Evolutionary conservation across 1,140 invertebrate genomes (phyloP), one percentile per base, ranked within the genome.

Genomic region (Apis cerana): DNA sequence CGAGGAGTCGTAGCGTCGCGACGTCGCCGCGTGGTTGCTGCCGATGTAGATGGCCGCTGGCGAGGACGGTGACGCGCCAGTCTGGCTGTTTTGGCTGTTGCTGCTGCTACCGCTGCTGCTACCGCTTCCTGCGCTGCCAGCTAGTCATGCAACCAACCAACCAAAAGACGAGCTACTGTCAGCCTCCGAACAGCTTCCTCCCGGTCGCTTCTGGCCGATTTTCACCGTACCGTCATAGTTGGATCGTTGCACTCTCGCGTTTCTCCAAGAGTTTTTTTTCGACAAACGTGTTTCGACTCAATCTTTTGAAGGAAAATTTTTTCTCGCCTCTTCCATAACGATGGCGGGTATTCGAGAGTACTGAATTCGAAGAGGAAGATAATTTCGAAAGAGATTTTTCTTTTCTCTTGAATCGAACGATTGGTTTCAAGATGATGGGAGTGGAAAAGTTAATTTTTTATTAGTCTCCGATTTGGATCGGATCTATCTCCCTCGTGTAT

Each of bases 141-240:
- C 92, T 92, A 92, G 91, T 93, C 93, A 94, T 93, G 93, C 93
- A 94, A 94, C 89, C 92, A 94, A 94, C 91, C 87, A 88, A 88
- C 80, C 83, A 89, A 89, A 82, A 89, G 68, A 83, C 85, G 85
- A 83, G 83, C 86, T 88, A 88, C 78, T 77, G 86, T 88, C 86
- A 88, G 84, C 86, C 80, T 67, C 80, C 56, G 64, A 67, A 81
- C 80, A 75, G 72, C 80, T 59, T 76, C 72, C 62, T 59, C 72
- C 62, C 54, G 62, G 64, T 68, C 80, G 65, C 80, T 76, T 75
- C 43, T 81, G 59, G 69, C 19, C 67, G 67, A 48, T 23, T 43
- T 52, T 50, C 27, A 33, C 48, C 61, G 61, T 58, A 62, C 54
- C 50, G 27, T 23, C 23, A 52, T 27, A 1, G n/a, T 54, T 48